A percentile compares a stretch with the other conserved stretches of the same genome.
These are phyloP conservation scores for Phytoseiulus persimilis DNA, from an alignment of 2,888 invertebrate species.

Conservation along the genomic window DNA sequence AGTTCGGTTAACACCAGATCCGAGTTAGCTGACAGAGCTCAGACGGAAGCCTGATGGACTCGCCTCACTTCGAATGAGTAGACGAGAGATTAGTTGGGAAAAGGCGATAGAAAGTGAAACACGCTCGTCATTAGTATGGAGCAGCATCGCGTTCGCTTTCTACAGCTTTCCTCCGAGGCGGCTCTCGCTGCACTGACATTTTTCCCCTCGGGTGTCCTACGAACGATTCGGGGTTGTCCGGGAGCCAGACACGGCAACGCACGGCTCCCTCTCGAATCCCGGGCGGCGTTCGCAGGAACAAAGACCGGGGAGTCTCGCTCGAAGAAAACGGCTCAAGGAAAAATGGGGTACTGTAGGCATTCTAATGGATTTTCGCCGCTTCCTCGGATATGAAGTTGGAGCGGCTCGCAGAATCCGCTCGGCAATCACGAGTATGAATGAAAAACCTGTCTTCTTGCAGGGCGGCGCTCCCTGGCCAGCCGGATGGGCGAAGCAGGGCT, in stretches of 20 bases:
- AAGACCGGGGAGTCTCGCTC: too few species aligned
- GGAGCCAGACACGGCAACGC: too few species aligned
- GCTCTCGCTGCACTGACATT: too few species aligned
- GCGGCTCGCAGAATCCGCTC: too few species aligned
- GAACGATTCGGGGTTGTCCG: too few species aligned
- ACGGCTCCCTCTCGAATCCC: too few species aligned
- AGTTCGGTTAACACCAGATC: background rate
- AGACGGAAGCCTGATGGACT: background rate
- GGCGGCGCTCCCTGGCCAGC: background rate
- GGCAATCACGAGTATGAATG: background rate
- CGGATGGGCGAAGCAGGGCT: background rate
- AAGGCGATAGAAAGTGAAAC: background rate
- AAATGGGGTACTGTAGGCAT: too few species aligned
- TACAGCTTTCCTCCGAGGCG: background rate
- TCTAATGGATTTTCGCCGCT: too few species aligned
- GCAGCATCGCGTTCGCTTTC: background rate
- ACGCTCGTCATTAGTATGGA: background rate
- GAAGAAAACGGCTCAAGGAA: too few species aligned
- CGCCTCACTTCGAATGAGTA: background rate
- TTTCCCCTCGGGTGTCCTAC: too few species aligned
- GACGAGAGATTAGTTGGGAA: background rate
- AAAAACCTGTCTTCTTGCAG: background rate
- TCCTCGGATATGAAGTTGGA: too few species aligned
- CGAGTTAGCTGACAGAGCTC: background rate
- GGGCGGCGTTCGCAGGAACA: too few species aligned